Percentiles rank a stretch among this genome's conserved stretches.
Conservation (phyloP, 2,113 vertebrate genomes). For the Melanocharis versteri region DNA sequence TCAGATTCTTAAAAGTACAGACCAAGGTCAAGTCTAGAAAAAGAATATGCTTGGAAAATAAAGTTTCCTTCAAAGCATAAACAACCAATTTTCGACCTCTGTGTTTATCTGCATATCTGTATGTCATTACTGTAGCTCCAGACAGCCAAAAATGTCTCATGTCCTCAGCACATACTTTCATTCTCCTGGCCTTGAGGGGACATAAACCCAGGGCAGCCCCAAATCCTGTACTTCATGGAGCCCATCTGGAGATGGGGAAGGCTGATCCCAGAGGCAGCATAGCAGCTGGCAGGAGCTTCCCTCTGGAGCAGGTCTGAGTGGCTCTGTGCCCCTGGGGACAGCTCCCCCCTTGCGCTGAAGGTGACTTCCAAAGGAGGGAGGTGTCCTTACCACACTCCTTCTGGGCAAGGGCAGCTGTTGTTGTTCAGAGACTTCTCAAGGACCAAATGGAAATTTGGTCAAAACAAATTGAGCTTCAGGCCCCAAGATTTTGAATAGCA, state of each 20-base stretch:
- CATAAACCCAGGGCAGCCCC: background rate
- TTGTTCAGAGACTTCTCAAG: background rate
- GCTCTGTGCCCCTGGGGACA: background rate
- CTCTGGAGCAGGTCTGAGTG: background rate
- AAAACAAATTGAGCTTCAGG: background rate
- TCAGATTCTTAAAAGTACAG: conserved; percentile 45
- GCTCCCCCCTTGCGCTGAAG: background rate
- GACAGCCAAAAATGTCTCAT: background rate
- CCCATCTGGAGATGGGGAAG: background rate
- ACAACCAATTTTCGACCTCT: background rate
- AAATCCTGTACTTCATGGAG: background rate
- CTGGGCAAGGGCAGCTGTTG: background rate
- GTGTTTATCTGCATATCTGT: background rate
- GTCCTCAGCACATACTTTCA: background rate
- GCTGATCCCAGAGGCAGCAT: background rate
- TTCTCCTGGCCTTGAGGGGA: background rate
- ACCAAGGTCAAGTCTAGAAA: conserved; percentile 42
- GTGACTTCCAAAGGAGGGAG: background rate
- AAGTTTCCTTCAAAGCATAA: background rate
- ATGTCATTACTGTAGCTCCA: background rate
- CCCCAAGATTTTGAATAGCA: background rate
- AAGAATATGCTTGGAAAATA: background rate
- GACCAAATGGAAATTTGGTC: background rate
- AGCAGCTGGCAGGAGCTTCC: background rate
- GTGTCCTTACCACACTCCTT: background rate